These are phyloP conservation scores for Propithecus deckenii DNA, from an alignment of 2,797 vertebrate genomes.

Conservation along the genomic window DNA sequence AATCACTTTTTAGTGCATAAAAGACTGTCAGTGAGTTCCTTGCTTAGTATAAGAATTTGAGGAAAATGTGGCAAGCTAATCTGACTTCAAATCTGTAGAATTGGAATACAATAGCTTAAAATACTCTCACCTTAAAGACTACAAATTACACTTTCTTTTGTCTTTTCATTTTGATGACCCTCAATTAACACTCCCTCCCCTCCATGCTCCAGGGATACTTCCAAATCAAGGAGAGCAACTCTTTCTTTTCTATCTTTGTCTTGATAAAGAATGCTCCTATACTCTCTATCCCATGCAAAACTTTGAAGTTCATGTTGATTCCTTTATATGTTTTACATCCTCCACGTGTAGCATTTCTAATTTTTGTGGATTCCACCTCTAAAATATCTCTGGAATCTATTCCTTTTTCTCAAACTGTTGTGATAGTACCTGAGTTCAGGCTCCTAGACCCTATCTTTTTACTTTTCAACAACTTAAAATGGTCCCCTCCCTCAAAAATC, in stretches of 20 bases:
- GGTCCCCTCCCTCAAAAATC: neutral
- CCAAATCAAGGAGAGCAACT: neutral
- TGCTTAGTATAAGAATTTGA: neutral
- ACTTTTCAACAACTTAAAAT: neutral
- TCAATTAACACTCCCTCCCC: neutral
- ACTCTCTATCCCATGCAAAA: neutral
- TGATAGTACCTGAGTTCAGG: neutral
- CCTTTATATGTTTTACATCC: neutral
- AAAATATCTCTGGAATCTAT: neutral
- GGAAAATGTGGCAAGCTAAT: neutral
- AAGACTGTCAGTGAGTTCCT: neutral
- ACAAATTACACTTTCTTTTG: neutral
- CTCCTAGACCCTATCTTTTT: neutral
- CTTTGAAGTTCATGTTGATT: neutral
- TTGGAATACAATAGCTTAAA: neutral
- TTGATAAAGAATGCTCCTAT: neutral
- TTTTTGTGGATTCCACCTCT: neutral
- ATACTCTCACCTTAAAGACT: neutral
- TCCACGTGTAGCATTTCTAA: neutral
- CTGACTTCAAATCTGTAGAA: neutral
- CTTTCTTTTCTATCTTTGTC: neutral
- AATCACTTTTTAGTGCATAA: neutral
- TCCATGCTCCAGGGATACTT: neutral
- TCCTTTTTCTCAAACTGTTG: neutral
- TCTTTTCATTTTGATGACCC: neutral